These are phyloP conservation scores for Taphrorychus bicolor DNA, from an alignment of 2,888 invertebrate species.

Conservation along the genomic window DNA sequence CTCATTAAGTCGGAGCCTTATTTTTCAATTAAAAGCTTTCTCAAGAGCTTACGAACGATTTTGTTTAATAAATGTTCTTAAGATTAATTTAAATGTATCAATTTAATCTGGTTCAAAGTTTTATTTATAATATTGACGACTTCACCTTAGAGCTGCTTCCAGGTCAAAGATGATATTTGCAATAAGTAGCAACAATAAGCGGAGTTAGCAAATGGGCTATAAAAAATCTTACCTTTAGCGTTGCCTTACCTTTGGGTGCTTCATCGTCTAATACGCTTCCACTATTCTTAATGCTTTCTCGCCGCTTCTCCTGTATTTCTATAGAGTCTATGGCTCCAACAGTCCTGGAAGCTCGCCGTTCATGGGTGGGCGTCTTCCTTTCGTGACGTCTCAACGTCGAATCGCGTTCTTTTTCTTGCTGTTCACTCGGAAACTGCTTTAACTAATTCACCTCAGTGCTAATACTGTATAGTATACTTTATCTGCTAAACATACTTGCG, in stretches of 20 bases:
- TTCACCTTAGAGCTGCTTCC: no score
- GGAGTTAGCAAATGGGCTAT: no score
- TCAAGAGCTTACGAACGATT: no score
- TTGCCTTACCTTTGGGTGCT: not conserved
- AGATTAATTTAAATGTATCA: no score
- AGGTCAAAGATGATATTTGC: no score
- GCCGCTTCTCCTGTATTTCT: constrained; percentile 40
- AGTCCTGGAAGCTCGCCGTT: constrained; percentile 44
- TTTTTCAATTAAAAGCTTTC: no score
- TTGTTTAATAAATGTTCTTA: no score
- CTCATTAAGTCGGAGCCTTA: no score
- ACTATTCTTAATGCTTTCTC: constrained; percentile 29
- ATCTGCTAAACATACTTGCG: constrained; percentile 23
- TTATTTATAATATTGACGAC: no score
- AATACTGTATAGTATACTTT: no score
- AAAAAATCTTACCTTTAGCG: constrained; percentile 35
- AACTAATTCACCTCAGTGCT: constrained; percentile 4
- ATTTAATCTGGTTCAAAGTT: no score
- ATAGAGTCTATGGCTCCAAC: constrained; percentile 28
- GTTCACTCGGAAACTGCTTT: constrained; percentile 25
- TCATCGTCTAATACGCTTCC: constrained; percentile 30
- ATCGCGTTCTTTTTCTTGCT: constrained; percentile 31
- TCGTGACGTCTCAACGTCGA: constrained; percentile 23
- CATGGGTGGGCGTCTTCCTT: constrained; percentile 48
- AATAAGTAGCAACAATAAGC: no score